Evolutionary conservation across 2,113 vertebrate genomes (phyloP).

Genomic region (Neopipo cinnamomea): DNA sequence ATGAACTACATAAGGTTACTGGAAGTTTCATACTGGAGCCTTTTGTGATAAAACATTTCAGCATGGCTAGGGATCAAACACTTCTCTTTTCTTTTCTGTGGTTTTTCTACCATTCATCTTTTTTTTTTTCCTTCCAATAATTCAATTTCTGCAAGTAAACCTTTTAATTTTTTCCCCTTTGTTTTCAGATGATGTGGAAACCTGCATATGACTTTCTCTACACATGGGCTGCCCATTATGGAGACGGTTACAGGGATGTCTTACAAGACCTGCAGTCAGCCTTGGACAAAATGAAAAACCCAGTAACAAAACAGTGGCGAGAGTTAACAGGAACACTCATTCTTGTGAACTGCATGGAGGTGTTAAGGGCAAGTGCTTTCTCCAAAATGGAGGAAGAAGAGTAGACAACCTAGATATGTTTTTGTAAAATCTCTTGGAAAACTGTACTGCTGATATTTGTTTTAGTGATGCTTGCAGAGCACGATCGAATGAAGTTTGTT

Average conservation of each 20-base stretch:
- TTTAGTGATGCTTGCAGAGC: not conserved
- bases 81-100: not conserved
- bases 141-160: not conserved
- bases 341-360: constrained; percentile 89
- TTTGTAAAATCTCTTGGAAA: not conserved
- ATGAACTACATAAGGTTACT: not conserved
- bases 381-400: constrained; percentile 69
- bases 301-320: constrained; percentile 91
- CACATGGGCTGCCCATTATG: constrained; percentile 87
- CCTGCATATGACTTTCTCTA: constrained; percentile 97
- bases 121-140: not conserved
- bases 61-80: not conserved
- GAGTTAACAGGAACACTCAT: constrained; percentile 90
- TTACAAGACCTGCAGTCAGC: constrained; percentile 91
- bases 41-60: not conserved
- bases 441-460: not conserved
- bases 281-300: constrained; percentile 95
- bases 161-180: not conserved
- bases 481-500: not conserved
- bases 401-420: not conserved
- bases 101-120: not conserved
- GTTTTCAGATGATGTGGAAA: constrained; percentile 93
- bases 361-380: constrained; percentile 80
- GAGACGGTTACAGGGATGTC: constrained; percentile 86
- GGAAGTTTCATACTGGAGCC: not conserved